These are phyloP conservation scores for Cartodere bifasciata DNA, from an alignment of 2,888 invertebrate species.

Conservation along the genomic window DNA sequence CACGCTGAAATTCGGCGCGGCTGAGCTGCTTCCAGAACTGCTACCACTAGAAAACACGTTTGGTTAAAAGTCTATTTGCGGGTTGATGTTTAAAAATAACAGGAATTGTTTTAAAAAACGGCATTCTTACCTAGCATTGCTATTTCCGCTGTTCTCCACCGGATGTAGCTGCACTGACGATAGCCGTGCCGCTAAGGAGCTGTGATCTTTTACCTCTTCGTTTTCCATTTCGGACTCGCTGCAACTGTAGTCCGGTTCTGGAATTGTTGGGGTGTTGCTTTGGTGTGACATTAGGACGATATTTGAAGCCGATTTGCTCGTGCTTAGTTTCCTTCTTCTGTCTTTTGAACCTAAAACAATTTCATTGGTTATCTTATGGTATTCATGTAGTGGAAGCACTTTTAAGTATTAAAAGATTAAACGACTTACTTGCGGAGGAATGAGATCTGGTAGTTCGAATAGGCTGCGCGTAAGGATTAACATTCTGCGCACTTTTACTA, in stretches of 20 bases:
- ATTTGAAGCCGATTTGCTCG: slow-evolving; percentile 33
- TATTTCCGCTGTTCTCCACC: slow-evolving; percentile 62
- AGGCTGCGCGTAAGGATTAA: slow-evolving; percentile 47
- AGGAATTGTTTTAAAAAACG: not conserved
- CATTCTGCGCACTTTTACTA: slow-evolving; percentile 20
- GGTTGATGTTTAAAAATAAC: not conserved
- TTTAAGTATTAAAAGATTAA: too few relatives aligned
- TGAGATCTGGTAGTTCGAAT: slow-evolving; percentile 35
- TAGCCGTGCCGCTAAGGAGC: slow-evolving; percentile 36
- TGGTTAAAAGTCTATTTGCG: not conserved
- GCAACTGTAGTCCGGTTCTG: slow-evolving; percentile 84
- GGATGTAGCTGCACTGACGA: slow-evolving; percentile 33
- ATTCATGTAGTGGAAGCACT: too few relatives aligned
- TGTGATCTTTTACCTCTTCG: slow-evolving; percentile 40
- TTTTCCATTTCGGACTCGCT: slow-evolving; percentile 66
- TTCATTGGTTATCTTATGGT: too few relatives aligned
- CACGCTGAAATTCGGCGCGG: slow-evolving; percentile 76
- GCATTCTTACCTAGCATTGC: slow-evolving; percentile 53
- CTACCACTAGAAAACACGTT: slow-evolving; percentile 50
- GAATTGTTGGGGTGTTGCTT: slow-evolving; percentile 59
- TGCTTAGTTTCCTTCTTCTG: slow-evolving; percentile 31
- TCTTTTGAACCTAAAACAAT: slow-evolving; percentile 27
- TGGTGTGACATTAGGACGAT: slow-evolving; percentile 22
- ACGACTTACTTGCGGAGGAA: slow-evolving; percentile 26
- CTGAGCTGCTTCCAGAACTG: slow-evolving; percentile 56